These are phyloP conservation scores for Melipona bicolor DNA, from an alignment of 2,888 invertebrate species.

Conservation along the genomic window DNA sequence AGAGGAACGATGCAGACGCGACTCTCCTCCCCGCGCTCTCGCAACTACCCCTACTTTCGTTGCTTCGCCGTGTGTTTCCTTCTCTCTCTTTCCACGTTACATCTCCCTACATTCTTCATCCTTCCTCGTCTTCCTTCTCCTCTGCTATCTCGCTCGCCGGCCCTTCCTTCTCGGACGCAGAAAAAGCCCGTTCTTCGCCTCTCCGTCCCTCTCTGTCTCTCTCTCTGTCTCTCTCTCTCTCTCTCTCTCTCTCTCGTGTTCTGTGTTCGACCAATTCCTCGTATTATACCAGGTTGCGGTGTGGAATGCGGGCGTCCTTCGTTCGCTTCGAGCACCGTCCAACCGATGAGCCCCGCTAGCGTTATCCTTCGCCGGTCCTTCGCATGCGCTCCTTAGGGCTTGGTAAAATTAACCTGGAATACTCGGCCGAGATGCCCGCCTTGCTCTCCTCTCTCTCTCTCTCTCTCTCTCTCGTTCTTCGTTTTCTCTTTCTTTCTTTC, in stretches of 20 bases:
- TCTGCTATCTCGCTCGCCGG: constrained; percentile 17
- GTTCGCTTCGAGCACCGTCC: constrained; percentile 80
- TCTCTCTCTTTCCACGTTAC: constrained; percentile 30
- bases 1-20: constrained; percentile 59
- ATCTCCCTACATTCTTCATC: constrained; percentile 9
- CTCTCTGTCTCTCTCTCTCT: constrained; percentile 8
- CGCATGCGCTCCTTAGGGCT: constrained; percentile 74
- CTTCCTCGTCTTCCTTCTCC: constrained; percentile 14
- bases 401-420: constrained; percentile 74
- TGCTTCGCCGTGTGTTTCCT: constrained; percentile 2
- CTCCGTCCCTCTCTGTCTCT: constrained; percentile 38
- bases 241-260: constrained; percentile 18
- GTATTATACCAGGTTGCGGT: constrained; percentile 83
- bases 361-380: constrained; percentile 77
- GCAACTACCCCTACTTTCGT: constrained; percentile 47
- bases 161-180: constrained; percentile 12
- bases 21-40: constrained; percentile 22
- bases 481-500: constrained; percentile 34
- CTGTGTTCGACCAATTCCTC: constrained; percentile 80
- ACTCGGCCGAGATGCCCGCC: constrained; percentile 67
- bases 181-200: constrained; percentile 21
- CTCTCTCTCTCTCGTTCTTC: constrained; percentile 38
- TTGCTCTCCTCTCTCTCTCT: constrained; percentile 40
- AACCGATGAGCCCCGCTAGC: constrained; percentile 78
- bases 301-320: constrained; percentile 84